A percentile compares a stretch with the other conserved stretches of the same genome.
These are phyloP conservation scores for Probaryconus sp. DNA, from an alignment of 1,140 invertebrate genomes.

Conservation along the genomic window DNA sequence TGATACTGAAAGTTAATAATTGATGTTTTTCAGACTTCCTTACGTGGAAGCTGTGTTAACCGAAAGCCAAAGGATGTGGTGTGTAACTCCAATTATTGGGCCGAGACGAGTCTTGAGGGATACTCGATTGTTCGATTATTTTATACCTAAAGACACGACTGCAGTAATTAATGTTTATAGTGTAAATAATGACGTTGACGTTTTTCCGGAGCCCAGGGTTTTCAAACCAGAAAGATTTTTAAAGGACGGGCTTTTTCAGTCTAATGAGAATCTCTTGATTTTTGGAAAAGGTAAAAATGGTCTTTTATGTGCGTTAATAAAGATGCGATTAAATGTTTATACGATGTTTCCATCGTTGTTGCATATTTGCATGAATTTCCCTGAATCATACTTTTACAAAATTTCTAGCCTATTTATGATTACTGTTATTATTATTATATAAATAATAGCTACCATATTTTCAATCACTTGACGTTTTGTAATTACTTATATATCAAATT, in stretches of 20 bases:
- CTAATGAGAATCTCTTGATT: conserved; percentile 80
- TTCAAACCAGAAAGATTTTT: conserved; percentile 87
- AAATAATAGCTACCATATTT: too few relatives aligned
- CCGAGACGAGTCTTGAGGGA: conserved; percentile 82
- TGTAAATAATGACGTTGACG: conserved; percentile 81
- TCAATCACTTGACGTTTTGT: too few relatives aligned
- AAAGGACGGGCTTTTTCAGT: conserved; percentile 66
- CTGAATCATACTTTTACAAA: too few relatives aligned
- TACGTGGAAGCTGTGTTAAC: conserved; percentile 83
- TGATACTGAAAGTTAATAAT: conserved; percentile 6
- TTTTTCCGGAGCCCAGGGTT: conserved; percentile 83
- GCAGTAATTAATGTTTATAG: conserved; percentile 82
- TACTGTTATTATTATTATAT: too few relatives aligned
- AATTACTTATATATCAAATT: too few relatives aligned
- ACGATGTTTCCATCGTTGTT: too few relatives aligned
- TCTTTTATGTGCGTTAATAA: too few relatives aligned
- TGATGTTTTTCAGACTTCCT: conserved; percentile 76
- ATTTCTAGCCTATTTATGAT: too few relatives aligned
- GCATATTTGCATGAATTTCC: too few relatives aligned
- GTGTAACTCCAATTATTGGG: conserved; percentile 83
- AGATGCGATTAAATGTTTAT: too few relatives aligned
- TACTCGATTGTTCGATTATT: conserved; percentile 81
- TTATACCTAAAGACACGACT: conserved; percentile 83
- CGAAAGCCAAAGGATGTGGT: conserved; percentile 82
- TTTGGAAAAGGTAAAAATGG: conserved; percentile 83